Base-by-base conservation (phyloP, 1,140 invertebrate species). In the Ptiloglossa arizonensis region DNA sequence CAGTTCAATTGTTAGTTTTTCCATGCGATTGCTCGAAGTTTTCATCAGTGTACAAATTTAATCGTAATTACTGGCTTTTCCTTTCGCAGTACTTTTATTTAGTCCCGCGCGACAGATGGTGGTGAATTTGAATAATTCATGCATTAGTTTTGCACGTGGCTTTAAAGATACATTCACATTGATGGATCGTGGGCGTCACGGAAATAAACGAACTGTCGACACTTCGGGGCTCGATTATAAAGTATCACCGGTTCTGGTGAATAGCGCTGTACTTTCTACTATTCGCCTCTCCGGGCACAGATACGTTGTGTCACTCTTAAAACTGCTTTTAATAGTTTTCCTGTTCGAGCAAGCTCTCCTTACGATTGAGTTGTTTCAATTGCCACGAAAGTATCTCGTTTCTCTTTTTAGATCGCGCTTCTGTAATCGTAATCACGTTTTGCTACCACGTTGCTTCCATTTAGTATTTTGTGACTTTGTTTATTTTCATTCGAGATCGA, bases 191-290 rank as follows among this genome's bases (percentile, higher is more conserved):
- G 48, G 71, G 71, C 60, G 71, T 64, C 32, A 5, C 71, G 71
- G 59, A 73, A 72, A 72, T 72, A 63, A 73, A 73, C 48, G 59
- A 44, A 73, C 24, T 54, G 71, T 73, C 71, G 59, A 73, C 71
- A 64, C 48, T 41, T 52, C 5, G 22, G 22, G 17, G 22, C 41
- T 35, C 24, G 48, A 64, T 32, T 15, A 32, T 73, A 73, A 73
- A 73, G 48, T 64, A 64, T 64, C 46, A 22, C 17, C 35, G 46
- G 50, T 73, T 22, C 46, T 19, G 1, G 71, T 11, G 35, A 73
- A n/a, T 35, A 52, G 48, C 32, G 46, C 41, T 24, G 29, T 29
- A 15, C 19, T 60, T 60, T 35, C 41, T 32, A 13, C 15, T 1
- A 62, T 62, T 50, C 2, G n/a, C 22, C 11, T 48, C 50, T 27